Percentiles rank a stretch among this genome's conserved stretches.
phyloP scores from a whole-genome alignment of 2,797 vertebrate species.

The Pseudochirops corinnae region DNA sequence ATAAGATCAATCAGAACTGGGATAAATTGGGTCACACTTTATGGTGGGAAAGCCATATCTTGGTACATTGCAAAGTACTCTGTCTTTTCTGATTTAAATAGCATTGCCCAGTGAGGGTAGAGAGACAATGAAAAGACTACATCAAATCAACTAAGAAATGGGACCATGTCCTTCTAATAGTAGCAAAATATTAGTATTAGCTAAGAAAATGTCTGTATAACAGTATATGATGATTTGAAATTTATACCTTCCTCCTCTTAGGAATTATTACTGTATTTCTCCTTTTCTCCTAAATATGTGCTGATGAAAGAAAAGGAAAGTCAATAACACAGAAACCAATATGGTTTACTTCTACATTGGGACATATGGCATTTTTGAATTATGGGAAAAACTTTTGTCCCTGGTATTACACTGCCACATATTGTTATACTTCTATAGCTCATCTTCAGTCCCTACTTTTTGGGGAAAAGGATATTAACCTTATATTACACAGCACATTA shows the following conservation, averaged over 20 bases:
- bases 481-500: neutral
- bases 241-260: neutral
- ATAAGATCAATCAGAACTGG: conserved; percentile 67
- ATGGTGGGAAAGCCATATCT: conserved; percentile 46
- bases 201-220: neutral
- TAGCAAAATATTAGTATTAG: neutral
- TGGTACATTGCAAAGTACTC: conserved; percentile 50
- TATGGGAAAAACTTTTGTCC: neutral
- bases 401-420: neutral
- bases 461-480: neutral
- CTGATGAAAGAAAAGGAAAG: neutral
- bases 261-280: neutral
- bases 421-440: neutral
- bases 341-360: neutral
- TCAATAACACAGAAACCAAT: neutral
- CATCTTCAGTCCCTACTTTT: neutral
- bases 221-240: neutral
- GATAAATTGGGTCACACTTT: conserved; percentile 52
- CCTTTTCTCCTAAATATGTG: neutral
- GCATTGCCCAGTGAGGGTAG: conserved; percentile 33
- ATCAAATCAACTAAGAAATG: conserved; percentile 28
- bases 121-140: conserved; percentile 32
- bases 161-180: neutral
- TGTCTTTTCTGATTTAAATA: conserved; percentile 53
- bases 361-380: neutral